phyloP scores from a whole-genome alignment of 35 echinoderm and acorn worm genomes.

The Eucidaris tribuloides region DNA sequence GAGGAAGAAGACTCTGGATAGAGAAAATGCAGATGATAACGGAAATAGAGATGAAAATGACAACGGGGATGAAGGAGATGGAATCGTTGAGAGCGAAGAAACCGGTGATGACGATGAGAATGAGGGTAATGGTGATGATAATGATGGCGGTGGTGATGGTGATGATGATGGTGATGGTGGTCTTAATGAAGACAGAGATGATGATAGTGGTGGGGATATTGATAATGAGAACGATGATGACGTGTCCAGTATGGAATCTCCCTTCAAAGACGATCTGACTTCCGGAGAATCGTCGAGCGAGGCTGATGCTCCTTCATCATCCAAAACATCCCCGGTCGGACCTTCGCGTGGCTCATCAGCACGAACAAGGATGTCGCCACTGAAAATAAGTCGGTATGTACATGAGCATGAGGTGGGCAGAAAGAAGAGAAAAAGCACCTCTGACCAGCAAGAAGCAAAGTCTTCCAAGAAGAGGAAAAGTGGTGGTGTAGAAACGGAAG shows the following conservation, averaged over 20 bases:
- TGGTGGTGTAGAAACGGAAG: too few relatives aligned
- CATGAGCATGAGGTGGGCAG: not conserved
- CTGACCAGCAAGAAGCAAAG: too few relatives aligned
- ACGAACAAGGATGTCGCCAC: slow-evolving; percentile 1
- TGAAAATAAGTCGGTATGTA: slow-evolving; percentile 3
- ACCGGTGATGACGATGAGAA: not conserved
- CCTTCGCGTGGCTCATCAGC: not conserved
- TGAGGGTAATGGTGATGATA: not conserved
- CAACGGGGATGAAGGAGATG: too few relatives aligned
- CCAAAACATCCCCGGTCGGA: not conserved
- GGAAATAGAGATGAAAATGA: too few relatives aligned
- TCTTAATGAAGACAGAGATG: not conserved
- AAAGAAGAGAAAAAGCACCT: not conserved
- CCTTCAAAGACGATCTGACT: too few relatives aligned
- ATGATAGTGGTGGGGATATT: not conserved
- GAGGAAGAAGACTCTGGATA: slow-evolving; percentile 18
- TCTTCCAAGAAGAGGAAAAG: too few relatives aligned
- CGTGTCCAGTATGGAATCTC: not conserved
- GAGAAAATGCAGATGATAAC: too few relatives aligned
- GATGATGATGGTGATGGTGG: slow-evolving; percentile 14
- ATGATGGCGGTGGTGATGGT: not conserved
- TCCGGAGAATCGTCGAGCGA: not conserved
- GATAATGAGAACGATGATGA: not conserved
- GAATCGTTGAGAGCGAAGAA: too few relatives aligned
- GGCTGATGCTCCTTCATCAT: not conserved